These are phyloP conservation scores for Microcebus murinus DNA, from an alignment of 2,113 vertebrate species.

Conservation along the genomic window DNA sequence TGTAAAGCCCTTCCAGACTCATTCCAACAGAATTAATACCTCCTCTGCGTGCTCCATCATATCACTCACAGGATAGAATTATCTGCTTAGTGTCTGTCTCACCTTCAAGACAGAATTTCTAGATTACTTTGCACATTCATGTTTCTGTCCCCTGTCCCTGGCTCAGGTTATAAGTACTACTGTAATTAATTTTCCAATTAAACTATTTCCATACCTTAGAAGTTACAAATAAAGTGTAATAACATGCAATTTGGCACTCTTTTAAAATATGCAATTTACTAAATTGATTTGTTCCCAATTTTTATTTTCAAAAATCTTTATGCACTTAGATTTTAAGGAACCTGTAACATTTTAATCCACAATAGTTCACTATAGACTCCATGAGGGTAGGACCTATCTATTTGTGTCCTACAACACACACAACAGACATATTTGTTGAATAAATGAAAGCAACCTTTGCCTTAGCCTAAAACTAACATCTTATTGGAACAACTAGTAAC, in stretches of 20 bases:
- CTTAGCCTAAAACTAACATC: constrained; percentile 30
- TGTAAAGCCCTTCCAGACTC: neutral
- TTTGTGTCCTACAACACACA: neutral
- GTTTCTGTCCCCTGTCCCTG: neutral
- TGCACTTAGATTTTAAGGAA: constrained; percentile 1
- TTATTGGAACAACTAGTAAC: neutral
- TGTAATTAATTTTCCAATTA: neutral
- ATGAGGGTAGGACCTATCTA: neutral
- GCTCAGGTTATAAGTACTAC: neutral
- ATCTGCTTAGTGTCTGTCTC: neutral
- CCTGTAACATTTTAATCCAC: constrained; percentile 23
- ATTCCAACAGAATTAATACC: neutral
- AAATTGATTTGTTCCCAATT: constrained; percentile 11
- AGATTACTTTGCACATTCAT: neutral
- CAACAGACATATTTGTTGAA: neutral
- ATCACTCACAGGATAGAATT: neutral
- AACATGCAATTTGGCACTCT: neutral
- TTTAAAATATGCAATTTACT: neutral
- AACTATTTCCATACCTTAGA: neutral
- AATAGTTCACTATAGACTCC: neutral
- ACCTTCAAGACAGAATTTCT: neutral
- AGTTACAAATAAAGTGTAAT: neutral
- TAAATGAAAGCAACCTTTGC: neutral
- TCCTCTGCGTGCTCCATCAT: neutral
- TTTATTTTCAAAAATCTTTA: neutral